phyloP scores from a whole-genome alignment of 2,113 vertebrate genomes.

The Brachyhypopomus gauderio region DNA sequence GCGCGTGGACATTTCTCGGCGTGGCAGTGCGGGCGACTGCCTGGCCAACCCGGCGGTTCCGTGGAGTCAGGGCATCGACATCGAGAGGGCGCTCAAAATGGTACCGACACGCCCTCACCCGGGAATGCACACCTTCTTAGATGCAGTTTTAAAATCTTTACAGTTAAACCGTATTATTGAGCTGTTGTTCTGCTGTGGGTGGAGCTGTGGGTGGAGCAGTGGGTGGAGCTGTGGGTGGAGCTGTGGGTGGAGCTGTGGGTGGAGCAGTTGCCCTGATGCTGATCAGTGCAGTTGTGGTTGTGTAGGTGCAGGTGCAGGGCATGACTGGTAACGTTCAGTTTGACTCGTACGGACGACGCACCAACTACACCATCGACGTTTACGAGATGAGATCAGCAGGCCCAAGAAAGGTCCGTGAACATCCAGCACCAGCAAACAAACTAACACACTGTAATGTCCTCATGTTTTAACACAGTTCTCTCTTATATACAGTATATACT shows the following conservation, averaged over 20 bases:
- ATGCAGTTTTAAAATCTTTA: too few species aligned
- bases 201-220: conserved; percentile 4
- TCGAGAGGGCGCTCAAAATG: conserved; percentile 98
- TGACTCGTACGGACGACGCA: conserved; percentile 92
- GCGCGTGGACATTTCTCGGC: conserved; percentile 91
- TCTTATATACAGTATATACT: too few species aligned
- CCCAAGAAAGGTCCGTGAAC: conserved; percentile 85
- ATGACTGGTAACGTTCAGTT: conserved; percentile 99
- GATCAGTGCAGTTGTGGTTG: conserved; percentile 53
- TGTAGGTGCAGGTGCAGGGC: conserved; percentile 94
- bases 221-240: too few species aligned
- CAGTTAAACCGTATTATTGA: too few species aligned
- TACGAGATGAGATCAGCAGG: conserved; percentile 92
- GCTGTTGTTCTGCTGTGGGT: too few species aligned
- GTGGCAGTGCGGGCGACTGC: conserved; percentile 95
- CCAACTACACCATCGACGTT: conserved; percentile 96
- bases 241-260: conserved; percentile 4
- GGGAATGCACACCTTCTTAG: too few species aligned
- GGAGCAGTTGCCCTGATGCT: conserved; percentile 14
- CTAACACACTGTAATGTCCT: too few species aligned
- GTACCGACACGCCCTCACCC: conserved; percentile 63
- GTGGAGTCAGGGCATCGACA: conserved; percentile 99
- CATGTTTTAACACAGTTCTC: too few species aligned
- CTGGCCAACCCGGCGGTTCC: conserved; percentile 96
- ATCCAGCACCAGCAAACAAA: background rate